Conservation (phyloP, 2,888 invertebrate species). For the Tridacna crocea region DNA sequence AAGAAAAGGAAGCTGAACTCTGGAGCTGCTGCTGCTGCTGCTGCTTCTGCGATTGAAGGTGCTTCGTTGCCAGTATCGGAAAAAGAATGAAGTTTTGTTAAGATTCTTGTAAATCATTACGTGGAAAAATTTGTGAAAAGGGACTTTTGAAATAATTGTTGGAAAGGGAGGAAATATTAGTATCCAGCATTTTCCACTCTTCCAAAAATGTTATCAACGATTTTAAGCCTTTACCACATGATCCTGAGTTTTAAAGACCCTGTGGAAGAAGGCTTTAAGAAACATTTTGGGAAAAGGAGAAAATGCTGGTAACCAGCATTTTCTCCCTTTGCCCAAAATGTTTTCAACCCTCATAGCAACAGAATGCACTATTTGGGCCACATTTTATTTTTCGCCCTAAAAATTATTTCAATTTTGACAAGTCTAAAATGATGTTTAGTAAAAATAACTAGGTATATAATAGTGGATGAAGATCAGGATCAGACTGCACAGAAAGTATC, state of each 20-base stretch:
- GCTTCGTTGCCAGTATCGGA: not conserved
- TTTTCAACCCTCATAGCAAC: not conserved
- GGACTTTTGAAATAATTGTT: no score
- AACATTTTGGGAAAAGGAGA: not conserved
- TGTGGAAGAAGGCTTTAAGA: not conserved
- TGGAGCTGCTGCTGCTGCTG: slow-evolving; percentile 29
- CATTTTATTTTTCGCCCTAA: not conserved
- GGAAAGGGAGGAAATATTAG: not conserved
- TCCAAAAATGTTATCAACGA: not conserved
- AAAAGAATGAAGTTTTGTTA: not conserved
- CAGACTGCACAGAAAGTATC: no score
- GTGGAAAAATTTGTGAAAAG: not conserved
- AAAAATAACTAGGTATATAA: no score
- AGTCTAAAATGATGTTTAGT: not conserved
- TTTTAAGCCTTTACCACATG: not conserved
- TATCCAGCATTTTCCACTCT: slow-evolving; percentile 2
- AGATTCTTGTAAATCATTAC: not conserved
- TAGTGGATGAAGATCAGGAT: no score
- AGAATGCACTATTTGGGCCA: not conserved
- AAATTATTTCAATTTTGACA: not conserved
- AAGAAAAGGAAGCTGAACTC: slow-evolving; percentile 85
- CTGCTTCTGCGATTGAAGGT: not conserved
- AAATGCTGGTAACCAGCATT: not conserved
- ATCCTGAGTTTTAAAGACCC: no score
- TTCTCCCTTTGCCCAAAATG: slow-evolving; percentile 8